Evolutionary conservation across 2,888 invertebrate genomes (phyloP).

Genomic region (Lycia hirtaria): DNA sequence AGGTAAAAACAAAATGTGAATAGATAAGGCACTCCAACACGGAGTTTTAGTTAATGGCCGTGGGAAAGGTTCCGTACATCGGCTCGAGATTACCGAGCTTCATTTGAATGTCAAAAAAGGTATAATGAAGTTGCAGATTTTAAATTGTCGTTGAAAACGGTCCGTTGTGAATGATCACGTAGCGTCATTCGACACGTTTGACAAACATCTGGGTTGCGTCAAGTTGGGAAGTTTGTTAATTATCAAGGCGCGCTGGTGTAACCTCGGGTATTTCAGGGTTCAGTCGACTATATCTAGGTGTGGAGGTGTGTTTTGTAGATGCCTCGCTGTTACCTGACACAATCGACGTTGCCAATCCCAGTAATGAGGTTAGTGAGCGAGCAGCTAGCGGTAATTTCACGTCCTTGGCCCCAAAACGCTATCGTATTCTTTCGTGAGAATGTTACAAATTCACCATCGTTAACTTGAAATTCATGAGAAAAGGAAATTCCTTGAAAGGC

Average conservation of each 20-base stretch:
- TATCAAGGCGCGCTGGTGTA: slow-evolving; percentile 4
- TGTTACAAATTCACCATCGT: slow-evolving; percentile 31
- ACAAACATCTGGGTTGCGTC: slow-evolving; percentile 13
- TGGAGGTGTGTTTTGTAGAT: slow-evolving; percentile 5
- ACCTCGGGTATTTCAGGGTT: slow-evolving; percentile 16
- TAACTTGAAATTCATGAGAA: slow-evolving; percentile 35
- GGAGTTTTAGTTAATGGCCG: slow-evolving; percentile 33
- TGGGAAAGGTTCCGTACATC: slow-evolving; percentile 37
- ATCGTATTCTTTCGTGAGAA: slow-evolving; percentile 32
- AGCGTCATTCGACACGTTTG: slow-evolving; percentile 8
- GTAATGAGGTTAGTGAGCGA: slow-evolving; percentile 31
- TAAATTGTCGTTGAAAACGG: neutral
- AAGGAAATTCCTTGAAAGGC: slow-evolving; percentile 34
- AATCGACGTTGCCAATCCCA: slow-evolving; percentile 29
- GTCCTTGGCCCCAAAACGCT: slow-evolving; percentile 37
- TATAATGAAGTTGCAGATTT: slow-evolving; percentile 11
- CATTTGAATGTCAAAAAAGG: slow-evolving; percentile 10
- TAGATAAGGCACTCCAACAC: slow-evolving; percentile 49
- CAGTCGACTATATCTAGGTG: neutral
- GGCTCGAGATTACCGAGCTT: slow-evolving; percentile 10
- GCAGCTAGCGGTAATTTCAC: slow-evolving; percentile 27
- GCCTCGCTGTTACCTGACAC: slow-evolving; percentile 9
- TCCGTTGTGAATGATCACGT: slow-evolving; percentile 6
- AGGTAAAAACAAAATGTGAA: slow-evolving; percentile 50
- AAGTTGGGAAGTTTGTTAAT: slow-evolving; percentile 20